Evolutionary conservation across 2,888 invertebrate species (phyloP).

Genomic region (Drosophila neoperkinsi): DNA sequence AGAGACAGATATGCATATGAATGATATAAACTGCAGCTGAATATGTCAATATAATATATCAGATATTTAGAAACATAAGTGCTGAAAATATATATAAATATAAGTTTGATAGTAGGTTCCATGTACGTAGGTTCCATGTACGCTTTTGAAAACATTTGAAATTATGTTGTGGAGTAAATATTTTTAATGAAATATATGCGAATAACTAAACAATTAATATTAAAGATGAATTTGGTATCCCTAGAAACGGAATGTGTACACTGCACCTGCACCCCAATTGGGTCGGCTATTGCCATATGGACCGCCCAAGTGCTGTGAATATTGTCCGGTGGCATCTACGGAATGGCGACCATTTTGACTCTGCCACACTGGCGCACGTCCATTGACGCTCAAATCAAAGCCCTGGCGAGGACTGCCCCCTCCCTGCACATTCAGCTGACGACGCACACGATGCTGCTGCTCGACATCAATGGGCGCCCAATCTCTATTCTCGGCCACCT

Average conservation of each 20-base stretch:
- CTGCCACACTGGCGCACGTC: constrained; percentile 77
- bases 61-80: background rate
- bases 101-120: background rate
- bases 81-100: background rate
- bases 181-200: background rate
- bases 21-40: constrained; percentile 22
- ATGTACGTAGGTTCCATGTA: too few relatives aligned
- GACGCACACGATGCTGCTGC: constrained; percentile 40
- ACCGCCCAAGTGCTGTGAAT: constrained; percentile 82
- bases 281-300: constrained; percentile 81
- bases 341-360: constrained; percentile 77
- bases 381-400: constrained; percentile 65
- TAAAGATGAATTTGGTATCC: too few relatives aligned
- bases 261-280: constrained; percentile 59
- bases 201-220: background rate
- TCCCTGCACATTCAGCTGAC: constrained; percentile 56
- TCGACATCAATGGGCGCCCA: background rate
- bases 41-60: too few relatives aligned
- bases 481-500: constrained; percentile 4
- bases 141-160: background rate
- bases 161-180: constrained; percentile 3
- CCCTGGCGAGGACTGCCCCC: constrained; percentile 75
- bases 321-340: constrained; percentile 73
- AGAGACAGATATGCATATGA: constrained; percentile 29
- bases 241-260: constrained; percentile 62